Percentiles rank a stretch among this genome's conserved stretches.
Evolutionary conservation across 2,888 invertebrate species (phyloP).

Genomic region (Chymomyza amoena): DNA sequence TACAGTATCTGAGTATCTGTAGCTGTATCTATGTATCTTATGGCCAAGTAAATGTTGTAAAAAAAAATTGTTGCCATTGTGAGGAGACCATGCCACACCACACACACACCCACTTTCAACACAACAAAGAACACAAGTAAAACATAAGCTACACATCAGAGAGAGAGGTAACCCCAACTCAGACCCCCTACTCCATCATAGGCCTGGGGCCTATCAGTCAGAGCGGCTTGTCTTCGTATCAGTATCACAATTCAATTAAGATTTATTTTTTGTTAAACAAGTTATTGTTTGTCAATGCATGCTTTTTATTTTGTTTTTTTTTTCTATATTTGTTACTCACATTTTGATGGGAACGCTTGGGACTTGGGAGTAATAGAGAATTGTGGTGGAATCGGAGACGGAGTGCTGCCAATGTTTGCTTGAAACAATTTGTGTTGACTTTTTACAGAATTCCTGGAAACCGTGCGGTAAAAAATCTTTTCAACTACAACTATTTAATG

Average conservation of each 20-base stretch:
- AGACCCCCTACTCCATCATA: constrained; percentile 13
- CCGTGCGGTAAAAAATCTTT: constrained; percentile 66
- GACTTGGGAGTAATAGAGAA: background rate
- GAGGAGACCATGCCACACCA: background rate
- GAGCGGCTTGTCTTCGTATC: constrained; percentile 24
- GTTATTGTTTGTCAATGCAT: constrained; percentile 59
- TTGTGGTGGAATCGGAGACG: background rate
- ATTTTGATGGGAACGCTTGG: constrained; percentile 12
- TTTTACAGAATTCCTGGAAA: constrained; percentile 68
- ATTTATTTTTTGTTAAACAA: constrained; percentile 72
- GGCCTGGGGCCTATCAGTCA: constrained; percentile 30
- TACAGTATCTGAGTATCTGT: background rate
- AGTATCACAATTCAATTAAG: constrained; percentile 74
- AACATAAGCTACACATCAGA: background rate
- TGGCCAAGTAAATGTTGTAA: background rate
- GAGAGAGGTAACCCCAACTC: background rate
- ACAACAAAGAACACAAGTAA: constrained; percentile 39
- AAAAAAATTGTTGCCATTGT: background rate
- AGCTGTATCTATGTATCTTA: background rate
- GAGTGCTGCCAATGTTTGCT: constrained; percentile 19
- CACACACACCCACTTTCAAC: constrained; percentile 58
- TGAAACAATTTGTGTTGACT: constrained; percentile 61
- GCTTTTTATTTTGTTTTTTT: constrained; percentile 46
- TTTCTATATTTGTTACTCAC: constrained; percentile 45
- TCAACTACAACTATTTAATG: constrained; percentile 63